These are phyloP conservation scores for Callospermophilus lateralis DNA, from an alignment of 2,113 vertebrate species.

Conservation along the genomic window DNA sequence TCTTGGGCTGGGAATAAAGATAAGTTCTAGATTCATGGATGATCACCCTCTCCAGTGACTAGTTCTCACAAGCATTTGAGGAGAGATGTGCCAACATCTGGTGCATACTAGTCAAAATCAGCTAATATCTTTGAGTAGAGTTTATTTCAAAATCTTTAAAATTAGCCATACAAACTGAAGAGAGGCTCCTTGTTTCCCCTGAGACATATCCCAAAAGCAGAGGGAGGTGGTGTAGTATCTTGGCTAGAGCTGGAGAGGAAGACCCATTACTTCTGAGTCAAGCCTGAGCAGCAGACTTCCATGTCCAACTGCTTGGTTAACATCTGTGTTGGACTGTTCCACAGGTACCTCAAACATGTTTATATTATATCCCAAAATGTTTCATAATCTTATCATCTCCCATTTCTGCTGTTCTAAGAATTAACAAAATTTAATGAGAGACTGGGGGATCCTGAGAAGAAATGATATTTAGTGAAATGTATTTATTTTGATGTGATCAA, in stretches of 20 bases:
- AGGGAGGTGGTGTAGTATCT: neutral
- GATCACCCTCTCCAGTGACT: neutral
- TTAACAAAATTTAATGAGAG: neutral
- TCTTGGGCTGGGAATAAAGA: neutral
- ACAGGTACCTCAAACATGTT: neutral
- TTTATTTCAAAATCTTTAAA: slow-evolving; percentile 30
- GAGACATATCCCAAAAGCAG: neutral
- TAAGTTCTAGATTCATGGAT: neutral
- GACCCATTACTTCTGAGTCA: neutral
- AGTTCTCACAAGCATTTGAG: neutral
- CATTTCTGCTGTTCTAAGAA: neutral
- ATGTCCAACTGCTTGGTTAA: neutral
- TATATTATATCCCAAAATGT: neutral
- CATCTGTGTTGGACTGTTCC: neutral
- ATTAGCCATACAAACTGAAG: neutral
- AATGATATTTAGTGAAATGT: neutral
- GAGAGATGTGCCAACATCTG: neutral
- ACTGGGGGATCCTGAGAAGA: neutral
- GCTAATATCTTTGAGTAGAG: neutral
- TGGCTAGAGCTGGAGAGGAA: neutral
- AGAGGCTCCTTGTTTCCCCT: neutral
- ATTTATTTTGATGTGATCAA: neutral
- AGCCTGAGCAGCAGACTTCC: neutral
- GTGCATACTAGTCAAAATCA: neutral
- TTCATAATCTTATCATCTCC: neutral